These are phyloP conservation scores for Beaufortia kweichowensis DNA, from an alignment of 2,113 vertebrate genomes.

Conservation along the genomic window DNA sequence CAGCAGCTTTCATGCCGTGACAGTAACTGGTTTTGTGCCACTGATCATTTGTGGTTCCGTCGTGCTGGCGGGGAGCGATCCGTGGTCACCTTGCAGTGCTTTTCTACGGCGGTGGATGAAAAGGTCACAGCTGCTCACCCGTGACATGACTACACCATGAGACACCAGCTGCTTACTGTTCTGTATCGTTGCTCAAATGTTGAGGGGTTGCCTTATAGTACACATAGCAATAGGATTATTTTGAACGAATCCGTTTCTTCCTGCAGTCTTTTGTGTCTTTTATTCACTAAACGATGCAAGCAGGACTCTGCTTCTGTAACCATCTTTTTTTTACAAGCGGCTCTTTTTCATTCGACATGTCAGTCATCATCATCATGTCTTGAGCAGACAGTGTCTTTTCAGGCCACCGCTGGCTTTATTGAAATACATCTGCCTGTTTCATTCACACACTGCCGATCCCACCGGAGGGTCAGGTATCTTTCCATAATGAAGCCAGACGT, in stretches of 20 bases:
- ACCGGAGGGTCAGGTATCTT: slow-evolving; percentile 62
- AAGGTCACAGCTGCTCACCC: slow-evolving; percentile 47
- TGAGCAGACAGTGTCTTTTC: slow-evolving; percentile 50
- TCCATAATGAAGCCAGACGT: slow-evolving; percentile 60
- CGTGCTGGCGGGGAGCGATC: slow-evolving; percentile 35
- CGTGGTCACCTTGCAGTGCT: slow-evolving; percentile 39
- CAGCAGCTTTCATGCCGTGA: slow-evolving; percentile 43
- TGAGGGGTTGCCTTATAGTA: slow-evolving; percentile 6
- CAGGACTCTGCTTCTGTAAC: slow-evolving; percentile 29
- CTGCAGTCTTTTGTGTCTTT: slow-evolving; percentile 13
- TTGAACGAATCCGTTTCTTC: too few species aligned
- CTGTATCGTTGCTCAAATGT: slow-evolving; percentile 46
- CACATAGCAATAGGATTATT: slow-evolving; percentile 23
- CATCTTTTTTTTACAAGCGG: slow-evolving; percentile 24
- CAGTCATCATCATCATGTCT: slow-evolving; percentile 45
- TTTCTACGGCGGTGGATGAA: slow-evolving; percentile 41
- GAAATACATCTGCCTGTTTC: slow-evolving; percentile 61
- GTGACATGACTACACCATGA: slow-evolving; percentile 47
- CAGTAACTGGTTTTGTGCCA: slow-evolving; percentile 36
- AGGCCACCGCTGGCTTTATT: slow-evolving; percentile 62
- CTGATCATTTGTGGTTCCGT: slow-evolving; percentile 48
- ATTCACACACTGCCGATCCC: slow-evolving; percentile 60
- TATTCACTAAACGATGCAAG: slow-evolving; percentile 34
- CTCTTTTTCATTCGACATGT: slow-evolving; percentile 41
- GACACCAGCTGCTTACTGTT: slow-evolving; percentile 45